Evolutionary conservation across 2,888 invertebrate genomes (phyloP), one percentile per base, ranked within the genome.

Genomic region (Ornithoptera priamus): DNA sequence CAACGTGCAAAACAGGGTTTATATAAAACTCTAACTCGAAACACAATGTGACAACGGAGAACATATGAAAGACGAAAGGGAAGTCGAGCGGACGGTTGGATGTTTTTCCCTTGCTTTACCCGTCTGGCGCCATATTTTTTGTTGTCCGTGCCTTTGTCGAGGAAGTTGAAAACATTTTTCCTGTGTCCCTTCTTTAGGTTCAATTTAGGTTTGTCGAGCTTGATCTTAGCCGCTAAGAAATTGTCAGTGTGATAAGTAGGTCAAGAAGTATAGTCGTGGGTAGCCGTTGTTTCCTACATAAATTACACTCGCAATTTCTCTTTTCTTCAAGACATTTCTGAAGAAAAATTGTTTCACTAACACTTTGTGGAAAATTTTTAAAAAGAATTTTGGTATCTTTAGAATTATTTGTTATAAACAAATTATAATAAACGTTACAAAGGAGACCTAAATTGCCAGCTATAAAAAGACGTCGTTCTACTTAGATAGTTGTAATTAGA

Each of bases 61-160:
- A 57, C 61, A 62, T 56, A 69, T 65, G 65, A 65, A 69, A 69
- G 69, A 58, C 65, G 61, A 42, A 69, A 61, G 61, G 30, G 64
- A 57, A 69, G 65, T 36, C 63, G 65, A 4, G 53, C 61, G 65
- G 69, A 69, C 42, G 46, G 57, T 57, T 36, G 36, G 39, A 61
- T 65, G 67, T 62, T 62, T 73, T 73, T 61, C 68, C 53, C 72
- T 72, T 68, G 64, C 68, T 60, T 50, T 62, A 39, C 56, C 39
- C 68, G 69, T 67, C 64, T 64, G 62, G 57, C 70, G 64, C 65
- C 67, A 4, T 65, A 67, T 61, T 71, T 70, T 73, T 68, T 68
- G 65, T 59, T 67, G 69, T 62, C 53, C 57, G 66, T 66, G 63
- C 50, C 62, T 69, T 65, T 65, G 70, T 63, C 36, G 58, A 46